Conservation (phyloP, 2,797 vertebrate species). For the Hafferia zeledoni region DNA sequence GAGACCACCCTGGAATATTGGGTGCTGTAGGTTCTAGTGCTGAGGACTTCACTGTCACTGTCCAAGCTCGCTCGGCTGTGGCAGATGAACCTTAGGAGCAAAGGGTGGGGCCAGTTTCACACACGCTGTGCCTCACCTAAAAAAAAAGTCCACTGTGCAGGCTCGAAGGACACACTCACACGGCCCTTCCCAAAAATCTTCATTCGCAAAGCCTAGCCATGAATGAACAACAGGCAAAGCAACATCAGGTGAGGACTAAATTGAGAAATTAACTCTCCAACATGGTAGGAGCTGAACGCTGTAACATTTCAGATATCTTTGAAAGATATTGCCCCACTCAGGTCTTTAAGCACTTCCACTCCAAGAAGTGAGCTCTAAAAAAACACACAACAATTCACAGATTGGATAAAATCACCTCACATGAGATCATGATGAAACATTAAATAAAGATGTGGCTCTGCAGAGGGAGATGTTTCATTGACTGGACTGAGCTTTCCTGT, state of each 20-base stretch:
- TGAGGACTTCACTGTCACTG: too few species aligned
- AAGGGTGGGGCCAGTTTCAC: too few species aligned
- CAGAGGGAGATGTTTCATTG: not conserved
- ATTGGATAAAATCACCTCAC: not conserved
- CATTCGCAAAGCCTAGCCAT: too few species aligned
- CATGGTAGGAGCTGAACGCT: accelerated
- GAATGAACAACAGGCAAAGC: not conserved
- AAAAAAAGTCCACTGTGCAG: too few species aligned
- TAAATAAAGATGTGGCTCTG: accelerated
- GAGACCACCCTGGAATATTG: too few species aligned
- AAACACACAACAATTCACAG: not conserved
- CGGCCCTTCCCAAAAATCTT: too few species aligned
- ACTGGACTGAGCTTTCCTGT: not conserved
- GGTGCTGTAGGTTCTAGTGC: too few species aligned
- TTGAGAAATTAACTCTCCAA: not conserved
- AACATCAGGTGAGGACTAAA: not conserved
- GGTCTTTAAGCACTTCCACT: not conserved
- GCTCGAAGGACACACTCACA: too few species aligned
- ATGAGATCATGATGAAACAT: accelerated
- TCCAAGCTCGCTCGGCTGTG: too few species aligned
- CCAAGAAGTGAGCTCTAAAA: not conserved
- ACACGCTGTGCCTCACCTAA: too few species aligned
- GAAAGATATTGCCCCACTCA: not conserved
- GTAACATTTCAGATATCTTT: not conserved
- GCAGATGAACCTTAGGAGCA: too few species aligned